Evolutionary conservation across 1,140 invertebrate genomes (phyloP).

Genomic region (Dolichoris vasculosae): DNA sequence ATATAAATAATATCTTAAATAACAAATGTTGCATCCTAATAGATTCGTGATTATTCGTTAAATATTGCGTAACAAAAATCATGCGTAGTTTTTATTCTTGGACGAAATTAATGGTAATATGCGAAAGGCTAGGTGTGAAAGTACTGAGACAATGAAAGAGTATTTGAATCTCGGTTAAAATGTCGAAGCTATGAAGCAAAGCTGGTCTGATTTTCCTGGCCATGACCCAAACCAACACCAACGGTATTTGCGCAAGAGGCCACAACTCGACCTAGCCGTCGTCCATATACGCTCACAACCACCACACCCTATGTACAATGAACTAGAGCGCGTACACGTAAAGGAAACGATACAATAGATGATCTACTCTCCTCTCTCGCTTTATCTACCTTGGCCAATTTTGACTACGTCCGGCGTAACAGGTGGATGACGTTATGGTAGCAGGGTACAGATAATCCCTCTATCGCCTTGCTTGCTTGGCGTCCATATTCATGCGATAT

Average conservation of each 20-base stretch:
- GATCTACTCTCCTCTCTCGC: background rate
- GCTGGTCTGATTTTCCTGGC: slow-evolving; percentile 69
- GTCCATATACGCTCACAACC: slow-evolving; percentile 23
- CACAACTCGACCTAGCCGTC: slow-evolving; percentile 55
- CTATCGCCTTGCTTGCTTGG: too few species aligned
- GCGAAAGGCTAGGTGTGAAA: background rate
- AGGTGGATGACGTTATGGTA: slow-evolving; percentile 70
- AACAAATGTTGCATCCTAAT: too few species aligned
- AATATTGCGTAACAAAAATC: too few species aligned
- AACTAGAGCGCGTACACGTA: background rate
- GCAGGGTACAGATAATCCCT: background rate
- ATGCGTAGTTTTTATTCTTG: too few species aligned
- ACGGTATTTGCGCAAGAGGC: slow-evolving; percentile 53
- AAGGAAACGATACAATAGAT: background rate
- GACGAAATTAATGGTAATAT: too few species aligned
- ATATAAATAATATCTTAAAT: too few species aligned
- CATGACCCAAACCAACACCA: slow-evolving; percentile 65
- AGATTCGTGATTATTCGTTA: too few species aligned
- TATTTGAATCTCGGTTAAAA: background rate
- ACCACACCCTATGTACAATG: background rate
- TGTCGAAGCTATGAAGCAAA: background rate
- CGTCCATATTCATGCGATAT: background rate
- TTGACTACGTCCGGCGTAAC: slow-evolving; percentile 62
- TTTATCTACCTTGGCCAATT: background rate
- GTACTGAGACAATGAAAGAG: background rate